Base-by-base conservation (phyloP, 2,888 invertebrate species). In the Drosophila demipolita region DNA sequence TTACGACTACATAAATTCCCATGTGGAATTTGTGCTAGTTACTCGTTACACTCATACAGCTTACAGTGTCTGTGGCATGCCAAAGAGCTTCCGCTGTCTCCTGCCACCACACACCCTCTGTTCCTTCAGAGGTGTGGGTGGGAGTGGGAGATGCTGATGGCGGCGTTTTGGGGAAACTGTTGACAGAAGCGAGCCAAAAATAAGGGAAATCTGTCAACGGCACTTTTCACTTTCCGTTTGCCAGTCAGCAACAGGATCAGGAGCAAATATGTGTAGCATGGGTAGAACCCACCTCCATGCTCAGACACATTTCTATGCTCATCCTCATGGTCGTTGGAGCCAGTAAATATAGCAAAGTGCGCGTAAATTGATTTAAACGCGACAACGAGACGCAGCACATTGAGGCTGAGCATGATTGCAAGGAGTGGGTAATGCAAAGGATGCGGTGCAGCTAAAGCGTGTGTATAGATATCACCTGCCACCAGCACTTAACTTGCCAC, bases 341-440 rank as follows among this genome's bases (percentile, higher is more conserved):
- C 82, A 68, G 75, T 75, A 80, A 85, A 86, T 85, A 86, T 86
- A 82, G 80, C 83, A 86, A 88, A 80, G 86, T 80, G 80, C 74
- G 86, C 80, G 83, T 73, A 88, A 85, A 85, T 85, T 85, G 88
- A 88, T 85, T 85, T 88, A 85, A 85, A 83, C 78, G 73, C 86
- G 88, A 60, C 88, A 80, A 66, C 86, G 72, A 75, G 64, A 64
- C 42, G 59, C 17, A 59, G 61, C 23, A 63, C 49, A 35, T 48
- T 59, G 45, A 35, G 55, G 32, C 55, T 58, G 54, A 45, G 32
- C 23, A 45, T 45, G 59, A 5, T 55, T 49, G 15, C 50, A n/a
- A 8, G 20, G n/a, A 7, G 36, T 8, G n/a, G 12, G 26, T 23
- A 15, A 20, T 55, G 20, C 20, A n/a, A 23, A 8, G 36, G 32